Percentiles rank a stretch among this genome's conserved stretches.
phyloP scores from a whole-genome alignment of 2,797 vertebrate species.

The Macropus fuliginosus region DNA sequence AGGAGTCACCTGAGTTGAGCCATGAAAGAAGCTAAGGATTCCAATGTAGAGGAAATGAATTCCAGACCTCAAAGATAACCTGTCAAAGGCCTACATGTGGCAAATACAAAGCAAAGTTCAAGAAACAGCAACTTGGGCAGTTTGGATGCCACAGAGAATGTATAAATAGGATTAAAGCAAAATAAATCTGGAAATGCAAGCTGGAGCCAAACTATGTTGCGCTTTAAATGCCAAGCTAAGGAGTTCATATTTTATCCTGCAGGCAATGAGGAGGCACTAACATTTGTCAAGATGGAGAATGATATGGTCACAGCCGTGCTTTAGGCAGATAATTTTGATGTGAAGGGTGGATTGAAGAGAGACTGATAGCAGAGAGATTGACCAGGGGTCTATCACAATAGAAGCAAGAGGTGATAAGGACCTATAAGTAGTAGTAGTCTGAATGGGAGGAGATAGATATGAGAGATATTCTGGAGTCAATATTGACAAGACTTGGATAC shows the following conservation, averaged over 20 bases:
- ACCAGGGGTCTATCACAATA: not conserved
- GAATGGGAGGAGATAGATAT: not conserved
- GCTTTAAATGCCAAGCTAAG: not conserved
- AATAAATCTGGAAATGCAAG: not conserved
- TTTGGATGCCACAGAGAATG: not conserved
- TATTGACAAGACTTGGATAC: not conserved
- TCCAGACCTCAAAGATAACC: not conserved
- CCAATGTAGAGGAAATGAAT: not conserved
- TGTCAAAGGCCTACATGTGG: not conserved
- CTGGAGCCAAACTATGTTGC: not conserved
- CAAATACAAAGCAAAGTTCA: not conserved
- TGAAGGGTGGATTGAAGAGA: not conserved
- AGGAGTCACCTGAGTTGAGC: constrained; percentile 21
- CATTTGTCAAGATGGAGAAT: not conserved
- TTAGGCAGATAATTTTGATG: not conserved
- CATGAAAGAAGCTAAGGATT: constrained; percentile 16
- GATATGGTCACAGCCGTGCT: not conserved
- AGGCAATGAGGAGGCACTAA: not conserved
- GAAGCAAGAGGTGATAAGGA: not conserved
- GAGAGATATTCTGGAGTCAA: not conserved
- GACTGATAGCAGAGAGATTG: not conserved
- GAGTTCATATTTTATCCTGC: not conserved
- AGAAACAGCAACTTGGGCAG: not conserved
- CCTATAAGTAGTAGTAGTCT: not conserved
- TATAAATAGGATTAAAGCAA: not conserved